These are phyloP conservation scores for Clinocottus analis DNA, from an alignment of 2,113 vertebrate species.

Conservation along the genomic window DNA sequence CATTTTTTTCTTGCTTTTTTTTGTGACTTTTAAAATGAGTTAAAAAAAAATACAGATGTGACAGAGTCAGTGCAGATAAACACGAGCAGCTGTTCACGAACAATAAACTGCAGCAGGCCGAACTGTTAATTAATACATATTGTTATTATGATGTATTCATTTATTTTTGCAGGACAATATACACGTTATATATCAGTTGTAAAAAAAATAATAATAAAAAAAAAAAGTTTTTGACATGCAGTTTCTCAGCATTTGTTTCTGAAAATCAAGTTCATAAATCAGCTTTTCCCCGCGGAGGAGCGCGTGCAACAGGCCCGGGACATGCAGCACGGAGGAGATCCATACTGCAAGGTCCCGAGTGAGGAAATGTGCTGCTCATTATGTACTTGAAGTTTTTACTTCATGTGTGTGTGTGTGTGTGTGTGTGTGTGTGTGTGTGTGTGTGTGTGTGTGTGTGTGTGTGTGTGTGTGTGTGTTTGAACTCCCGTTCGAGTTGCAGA, in stretches of 20 bases:
- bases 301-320: constrained; percentile 48
- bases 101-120: not conserved
- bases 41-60: not conserved
- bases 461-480: not conserved
- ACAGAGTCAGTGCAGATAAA: no score
- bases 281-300: constrained; percentile 20
- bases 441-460: no score
- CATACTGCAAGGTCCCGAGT: constrained; percentile 12
- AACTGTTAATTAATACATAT: not conserved
- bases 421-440: no score
- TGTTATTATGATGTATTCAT: not conserved
- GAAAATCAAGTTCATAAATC: constrained; percentile 48
- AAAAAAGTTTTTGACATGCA: not conserved
- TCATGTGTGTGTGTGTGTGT: not conserved
- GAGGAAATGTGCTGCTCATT: not conserved
- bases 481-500: not conserved
- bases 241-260: not conserved
- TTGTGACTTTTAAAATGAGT: not conserved
- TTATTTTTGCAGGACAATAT: not conserved
- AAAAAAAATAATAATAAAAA: no score
- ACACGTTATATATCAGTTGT: not conserved
- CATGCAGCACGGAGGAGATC: constrained; percentile 31
- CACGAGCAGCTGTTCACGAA: no score
- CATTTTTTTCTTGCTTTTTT: not conserved
- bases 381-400: not conserved